Evolutionary conservation across 1,140 invertebrate genomes (phyloP).

Genomic region (Spodoptera litura): DNA sequence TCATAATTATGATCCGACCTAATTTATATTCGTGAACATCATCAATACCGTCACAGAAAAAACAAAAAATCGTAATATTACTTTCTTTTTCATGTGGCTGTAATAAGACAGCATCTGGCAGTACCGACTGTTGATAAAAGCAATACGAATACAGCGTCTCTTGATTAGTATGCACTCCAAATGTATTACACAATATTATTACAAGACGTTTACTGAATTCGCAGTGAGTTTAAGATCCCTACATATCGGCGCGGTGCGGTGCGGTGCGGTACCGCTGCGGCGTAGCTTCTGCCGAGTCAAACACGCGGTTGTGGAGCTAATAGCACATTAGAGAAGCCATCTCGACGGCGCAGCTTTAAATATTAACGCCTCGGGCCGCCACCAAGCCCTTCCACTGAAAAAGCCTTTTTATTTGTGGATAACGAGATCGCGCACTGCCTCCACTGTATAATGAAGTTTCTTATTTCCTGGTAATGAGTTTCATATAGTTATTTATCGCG

Average conservation of each 20-base stretch:
- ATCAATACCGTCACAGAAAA: too few species aligned
- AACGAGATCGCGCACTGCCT: conserved; percentile 65
- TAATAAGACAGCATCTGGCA: too few species aligned
- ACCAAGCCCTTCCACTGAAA: conserved; percentile 57
- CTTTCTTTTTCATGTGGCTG: too few species aligned
- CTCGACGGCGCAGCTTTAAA: conserved; percentile 68
- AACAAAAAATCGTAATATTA: too few species aligned
- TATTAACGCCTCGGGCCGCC: conserved; percentile 64
- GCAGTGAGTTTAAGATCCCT: conserved; percentile 13
- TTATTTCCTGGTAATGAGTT: conserved; percentile 67
- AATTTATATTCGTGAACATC: too few species aligned
- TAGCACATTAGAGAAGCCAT: conserved; percentile 72
- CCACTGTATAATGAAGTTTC: conserved; percentile 69
- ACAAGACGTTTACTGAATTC: conserved; percentile 9
- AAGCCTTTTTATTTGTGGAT: conserved; percentile 73
- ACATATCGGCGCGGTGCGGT: conserved; percentile 2
- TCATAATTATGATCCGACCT: too few species aligned
- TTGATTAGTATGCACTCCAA: background rate
- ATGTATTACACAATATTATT: conserved; percentile 6
- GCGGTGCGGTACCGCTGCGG: conserved; percentile 38
- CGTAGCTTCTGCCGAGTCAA: conserved; percentile 52
- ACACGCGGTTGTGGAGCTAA: conserved; percentile 65
- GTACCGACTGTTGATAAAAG: too few species aligned
- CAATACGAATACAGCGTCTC: too few species aligned
- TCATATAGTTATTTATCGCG: conserved; percentile 62